phyloP scores from a whole-genome alignment of 2,797 vertebrate species.

The Phoeniculus purpureus region DNA sequence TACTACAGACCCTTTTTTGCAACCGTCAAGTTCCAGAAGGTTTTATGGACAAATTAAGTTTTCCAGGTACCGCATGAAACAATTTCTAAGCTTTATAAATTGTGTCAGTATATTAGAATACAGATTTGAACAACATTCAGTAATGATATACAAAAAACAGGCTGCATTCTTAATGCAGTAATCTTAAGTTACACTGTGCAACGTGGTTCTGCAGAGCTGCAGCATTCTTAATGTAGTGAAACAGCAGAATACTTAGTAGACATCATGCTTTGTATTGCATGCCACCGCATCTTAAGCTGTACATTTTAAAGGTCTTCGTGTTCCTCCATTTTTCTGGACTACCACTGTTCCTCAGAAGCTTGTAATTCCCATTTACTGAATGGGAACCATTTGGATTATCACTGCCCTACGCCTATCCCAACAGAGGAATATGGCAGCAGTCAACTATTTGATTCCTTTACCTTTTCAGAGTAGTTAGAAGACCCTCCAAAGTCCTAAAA shows the following conservation, averaged over 20 bases:
- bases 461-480: neutral
- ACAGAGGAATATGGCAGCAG: neutral
- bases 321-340: neutral
- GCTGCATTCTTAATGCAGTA: neutral
- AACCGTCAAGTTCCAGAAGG: neutral
- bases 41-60: neutral
- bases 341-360: neutral
- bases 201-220: neutral
- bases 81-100: neutral
- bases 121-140: neutral
- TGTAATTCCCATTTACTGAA: neutral
- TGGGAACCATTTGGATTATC: neutral
- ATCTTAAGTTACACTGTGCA: neutral
- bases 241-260: neutral
- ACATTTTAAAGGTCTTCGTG: neutral
- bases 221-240: neutral
- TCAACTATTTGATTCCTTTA: neutral
- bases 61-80: neutral
- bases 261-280: neutral
- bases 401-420: neutral
- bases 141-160: neutral
- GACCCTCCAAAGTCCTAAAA: neutral
- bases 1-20: neutral
- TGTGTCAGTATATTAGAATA: neutral
- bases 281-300: neutral